Conservation (phyloP, 2,888 invertebrate species). For the Epicampocera succincta region DNA sequence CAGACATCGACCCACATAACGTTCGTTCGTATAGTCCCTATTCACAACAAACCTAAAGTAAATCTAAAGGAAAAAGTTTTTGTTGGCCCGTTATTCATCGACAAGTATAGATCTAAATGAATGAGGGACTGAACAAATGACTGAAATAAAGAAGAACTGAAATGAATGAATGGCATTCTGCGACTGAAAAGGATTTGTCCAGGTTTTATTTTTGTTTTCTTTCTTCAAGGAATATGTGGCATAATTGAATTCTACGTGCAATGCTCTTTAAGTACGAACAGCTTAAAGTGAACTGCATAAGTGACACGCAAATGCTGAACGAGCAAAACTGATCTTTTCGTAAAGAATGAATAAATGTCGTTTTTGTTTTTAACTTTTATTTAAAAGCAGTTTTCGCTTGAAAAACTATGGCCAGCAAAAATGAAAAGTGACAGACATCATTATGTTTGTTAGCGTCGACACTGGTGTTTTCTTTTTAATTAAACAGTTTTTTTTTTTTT, state of each 20-base stretch:
- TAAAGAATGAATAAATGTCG: constrained; percentile 11
- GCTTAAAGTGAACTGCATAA: constrained; percentile 64
- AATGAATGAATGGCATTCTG: constrained; percentile 12
- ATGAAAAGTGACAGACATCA: constrained; percentile 34
- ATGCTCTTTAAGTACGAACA: constrained; percentile 49
- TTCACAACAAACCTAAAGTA: constrained; percentile 36
- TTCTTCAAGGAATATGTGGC: background rate
- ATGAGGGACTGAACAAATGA: constrained; percentile 23
- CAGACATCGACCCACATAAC: constrained; percentile 21
- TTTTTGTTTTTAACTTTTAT: background rate
- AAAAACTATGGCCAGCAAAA: constrained; percentile 42
- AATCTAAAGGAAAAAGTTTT: constrained; percentile 55
- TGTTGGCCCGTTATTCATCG: constrained; percentile 52
- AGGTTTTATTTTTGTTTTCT: constrained; percentile 18
- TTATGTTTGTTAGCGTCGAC: constrained; percentile 7
- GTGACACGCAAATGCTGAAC: constrained; percentile 70
- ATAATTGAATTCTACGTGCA: constrained; percentile 34
- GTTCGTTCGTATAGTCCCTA: background rate
- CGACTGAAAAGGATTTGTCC: background rate
- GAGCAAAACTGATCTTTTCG: constrained; percentile 39
- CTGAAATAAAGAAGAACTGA: constrained; percentile 9
- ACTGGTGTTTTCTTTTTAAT: background rate
- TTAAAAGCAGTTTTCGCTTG: constrained; percentile 9
- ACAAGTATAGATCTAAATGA: constrained; percentile 38
- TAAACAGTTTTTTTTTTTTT: too few relatives aligned